Percentiles rank a stretch among this genome's conserved stretches.
phyloP scores from a whole-genome alignment of 92 coral and sea anemone species.

The Ricordea florida region DNA sequence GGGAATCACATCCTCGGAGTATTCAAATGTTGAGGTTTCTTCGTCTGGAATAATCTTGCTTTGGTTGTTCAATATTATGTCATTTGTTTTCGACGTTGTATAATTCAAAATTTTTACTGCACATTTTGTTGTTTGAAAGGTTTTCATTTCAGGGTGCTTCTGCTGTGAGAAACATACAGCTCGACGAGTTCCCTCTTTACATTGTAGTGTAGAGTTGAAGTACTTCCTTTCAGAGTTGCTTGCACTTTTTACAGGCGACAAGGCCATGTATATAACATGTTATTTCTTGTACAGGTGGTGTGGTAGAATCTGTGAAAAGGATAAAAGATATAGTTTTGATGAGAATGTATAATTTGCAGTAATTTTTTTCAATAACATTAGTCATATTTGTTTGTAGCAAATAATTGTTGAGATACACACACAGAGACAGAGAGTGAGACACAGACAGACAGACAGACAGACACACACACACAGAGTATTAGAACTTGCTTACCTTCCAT shows the following conservation, averaged over 20 bases:
- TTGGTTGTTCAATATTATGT: conserved; percentile 28
- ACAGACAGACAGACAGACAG: background rate
- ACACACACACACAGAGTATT: background rate
- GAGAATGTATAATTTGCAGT: background rate
- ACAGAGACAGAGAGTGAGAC: background rate
- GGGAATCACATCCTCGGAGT: conserved; percentile 23
- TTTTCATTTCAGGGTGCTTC: conserved; percentile 30
- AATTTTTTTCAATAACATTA: background rate
- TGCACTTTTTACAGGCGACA: conserved; percentile 43
- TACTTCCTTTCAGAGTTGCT: conserved; percentile 29
- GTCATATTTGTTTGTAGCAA: conserved; percentile 1
- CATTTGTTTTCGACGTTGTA: conserved; percentile 18
- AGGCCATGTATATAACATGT: background rate
- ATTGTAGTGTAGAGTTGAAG: conserved; percentile 37
- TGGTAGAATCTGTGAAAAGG: background rate
- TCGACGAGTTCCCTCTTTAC: conserved; percentile 32
- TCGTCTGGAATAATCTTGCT: conserved; percentile 10
- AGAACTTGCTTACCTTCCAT: conserved; percentile 2
- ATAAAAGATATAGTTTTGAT: background rate
- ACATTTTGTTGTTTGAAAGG: conserved; percentile 33
- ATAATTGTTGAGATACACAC: background rate
- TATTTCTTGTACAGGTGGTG: conserved; percentile 1
- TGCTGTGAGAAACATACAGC: conserved; percentile 39
- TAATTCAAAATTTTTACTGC: conserved; percentile 29
- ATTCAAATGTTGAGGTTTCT: background rate